Evolutionary conservation across 2,888 invertebrate genomes (phyloP), one percentile per base, ranked within the genome.

Genomic region (Diploptera punctata): DNA sequence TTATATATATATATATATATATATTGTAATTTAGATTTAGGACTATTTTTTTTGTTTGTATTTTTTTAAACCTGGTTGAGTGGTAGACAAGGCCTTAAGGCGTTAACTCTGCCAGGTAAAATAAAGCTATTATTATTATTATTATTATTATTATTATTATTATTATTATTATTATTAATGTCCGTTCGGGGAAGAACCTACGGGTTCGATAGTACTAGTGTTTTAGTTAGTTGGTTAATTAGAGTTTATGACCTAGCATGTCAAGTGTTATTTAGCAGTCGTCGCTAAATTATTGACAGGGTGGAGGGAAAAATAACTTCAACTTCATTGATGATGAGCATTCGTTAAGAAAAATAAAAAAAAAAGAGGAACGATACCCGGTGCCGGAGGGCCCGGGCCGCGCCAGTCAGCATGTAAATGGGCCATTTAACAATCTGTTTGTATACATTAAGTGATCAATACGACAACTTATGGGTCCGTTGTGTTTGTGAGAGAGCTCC

Each of bases 391-490:
- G 44, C 10, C 57, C n/a, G 52, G 10, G n/a, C 52, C 2, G n/a
- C 52, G 19, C 52, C 43, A 43, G 38, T 10, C 44, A 21, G 70
- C 70, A 61, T 73, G 73, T 73, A 73, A 73, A 73, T 73, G 68
- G 65, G 52, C 54, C 68, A 62, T 73, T 73, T 73, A 73, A 71
- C 73, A 71, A 71, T 68, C 71, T 61, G 68, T 65, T 68, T 73
- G 71, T 73, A 67, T 73, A 65, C 69, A 65, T 69, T 72, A 68
- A 68, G 72, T 72, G 68, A 72, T 71, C 71, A 71, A 71, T 71
- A 71, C 52, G 65, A 67, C 71, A 71, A 71, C 47, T 71, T 71
- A 71, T 49, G 65, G 67, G 47, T 21, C 57, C 29, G 54, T 57
- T 57, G 57, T 57, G 24, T 26, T 57, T 54, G 7, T 54, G 29